Evolutionary conservation across 2,888 invertebrate genomes (phyloP).

Genomic region (Eudemis profundana): DNA sequence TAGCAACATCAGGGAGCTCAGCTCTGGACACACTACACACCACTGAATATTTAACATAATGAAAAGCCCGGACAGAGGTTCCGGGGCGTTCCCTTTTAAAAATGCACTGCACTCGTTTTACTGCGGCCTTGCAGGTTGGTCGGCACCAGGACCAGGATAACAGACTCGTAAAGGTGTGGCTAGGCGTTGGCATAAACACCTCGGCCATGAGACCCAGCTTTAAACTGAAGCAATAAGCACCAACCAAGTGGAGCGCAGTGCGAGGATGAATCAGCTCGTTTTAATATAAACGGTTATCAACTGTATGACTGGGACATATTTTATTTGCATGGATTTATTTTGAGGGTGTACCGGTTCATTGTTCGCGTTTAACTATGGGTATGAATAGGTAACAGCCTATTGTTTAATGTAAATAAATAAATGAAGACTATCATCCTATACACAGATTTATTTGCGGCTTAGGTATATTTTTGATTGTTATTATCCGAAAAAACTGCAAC

Average conservation of each 20-base stretch:
- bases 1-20: slow-evolving; percentile 60
- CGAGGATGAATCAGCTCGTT: slow-evolving; percentile 34
- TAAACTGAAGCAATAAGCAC: slow-evolving; percentile 54
- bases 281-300: slow-evolving; percentile 32
- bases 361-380: not conserved
- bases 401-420: too few relatives aligned
- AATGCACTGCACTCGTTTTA: slow-evolving; percentile 83
- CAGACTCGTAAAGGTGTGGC: slow-evolving; percentile 77
- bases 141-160: slow-evolving; percentile 68
- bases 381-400: too few relatives aligned
- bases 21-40: slow-evolving; percentile 72
- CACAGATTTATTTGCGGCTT: too few relatives aligned
- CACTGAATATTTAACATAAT: slow-evolving; percentile 84
- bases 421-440: too few relatives aligned
- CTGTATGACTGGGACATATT: slow-evolving; percentile 8
- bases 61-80: slow-evolving; percentile 71
- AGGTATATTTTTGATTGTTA: too few relatives aligned
- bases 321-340: not conserved
- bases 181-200: slow-evolving; percentile 55
- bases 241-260: slow-evolving; percentile 23
- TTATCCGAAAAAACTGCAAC: too few relatives aligned
- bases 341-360: not conserved
- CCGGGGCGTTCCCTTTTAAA: slow-evolving; percentile 82
- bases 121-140: slow-evolving; percentile 81
- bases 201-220: slow-evolving; percentile 55